Evolutionary conservation across 1,140 invertebrate species (phyloP), one percentile per base, ranked within the genome.

Genomic region (Calliphora vicina): DNA sequence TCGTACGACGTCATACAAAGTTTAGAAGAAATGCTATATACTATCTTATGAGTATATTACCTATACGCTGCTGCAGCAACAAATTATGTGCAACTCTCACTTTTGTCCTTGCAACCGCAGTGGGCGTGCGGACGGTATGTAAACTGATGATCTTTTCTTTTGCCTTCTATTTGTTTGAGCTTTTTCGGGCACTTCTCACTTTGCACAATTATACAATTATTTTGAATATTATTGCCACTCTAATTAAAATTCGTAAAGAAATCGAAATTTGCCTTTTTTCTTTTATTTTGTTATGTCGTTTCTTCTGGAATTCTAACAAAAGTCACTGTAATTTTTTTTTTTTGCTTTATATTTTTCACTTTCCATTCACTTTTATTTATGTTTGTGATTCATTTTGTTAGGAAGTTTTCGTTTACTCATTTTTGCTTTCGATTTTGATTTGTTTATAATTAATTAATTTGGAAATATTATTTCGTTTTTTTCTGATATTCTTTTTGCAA

Each of bases 211-310:
- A 67, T 67, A 67, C 61, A 67, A 67, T 67, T 67, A 25, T 67
- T 67, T 67, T 67, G 61, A 23, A 1, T 67, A 6, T 23, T 23
- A 23, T 67, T 25, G 61, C n/a, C 61, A 67, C 61, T 67, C 61
- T 67, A 67, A 67, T 23, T 67, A 23, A 25, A 23, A 67, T 67
- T 23, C 61, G 61, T 67, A 67, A 67, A 67, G 61, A 78, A 78
- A 78, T 43, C 74, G 27, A 78, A 78, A n/a, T 78, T 78, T 43
- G 12, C n/a, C n/a, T 78, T 78, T 76, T 26, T 76, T 76, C 35
- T 42, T 35, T 76, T 78, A 43, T 78, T 78, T 78, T 78, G 74
- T 78, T 78, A 78, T 78, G 74, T 78, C 74, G 74, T 78, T 78
- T 78, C 73, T 78, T 78, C 74, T 78, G 74, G 74, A 78, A 78